These are phyloP conservation scores for Salminus brasiliensis DNA, from an alignment of 2,113 vertebrate species.

Conservation along the genomic window DNA sequence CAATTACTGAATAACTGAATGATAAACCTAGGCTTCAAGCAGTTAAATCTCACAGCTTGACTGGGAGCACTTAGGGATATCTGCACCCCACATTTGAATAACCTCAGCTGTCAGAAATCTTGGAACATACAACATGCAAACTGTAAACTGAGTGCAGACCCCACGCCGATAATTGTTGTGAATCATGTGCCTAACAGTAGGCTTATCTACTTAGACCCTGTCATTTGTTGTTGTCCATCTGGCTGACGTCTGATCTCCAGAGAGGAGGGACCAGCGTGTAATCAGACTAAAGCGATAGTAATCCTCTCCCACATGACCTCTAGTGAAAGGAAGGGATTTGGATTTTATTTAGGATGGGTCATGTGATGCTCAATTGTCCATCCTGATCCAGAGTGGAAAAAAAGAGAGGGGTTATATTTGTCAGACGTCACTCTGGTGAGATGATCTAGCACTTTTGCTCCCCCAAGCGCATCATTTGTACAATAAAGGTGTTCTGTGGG, in stretches of 20 bases:
- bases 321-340: slow-evolving; percentile 11
- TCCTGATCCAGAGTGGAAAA: not conserved
- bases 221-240: slow-evolving; percentile 22
- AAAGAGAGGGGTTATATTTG: not conserved
- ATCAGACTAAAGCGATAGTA: slow-evolving; percentile 31
- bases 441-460: not conserved
- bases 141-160: not conserved
- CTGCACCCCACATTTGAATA: no score
- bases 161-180: not conserved
- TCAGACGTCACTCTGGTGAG: not conserved
- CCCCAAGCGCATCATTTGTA: not conserved
- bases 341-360: slow-evolving; percentile 1
- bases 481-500: not conserved
- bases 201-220: slow-evolving; percentile 1
- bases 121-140: not conserved
- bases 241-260: slow-evolving; percentile 22
- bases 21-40: no score
- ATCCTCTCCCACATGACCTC: slow-evolving; percentile 11
- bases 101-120: not conserved
- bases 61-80: no score
- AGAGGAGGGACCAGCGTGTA: slow-evolving; percentile 33
- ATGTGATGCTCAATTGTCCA: not conserved
- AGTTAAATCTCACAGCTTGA: no score
- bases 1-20: no score
- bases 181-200: not conserved